Evolutionary conservation across 2,888 invertebrate genomes (phyloP), one percentile per base, ranked within the genome.

Genomic region (Thymelicus sylvestris): DNA sequence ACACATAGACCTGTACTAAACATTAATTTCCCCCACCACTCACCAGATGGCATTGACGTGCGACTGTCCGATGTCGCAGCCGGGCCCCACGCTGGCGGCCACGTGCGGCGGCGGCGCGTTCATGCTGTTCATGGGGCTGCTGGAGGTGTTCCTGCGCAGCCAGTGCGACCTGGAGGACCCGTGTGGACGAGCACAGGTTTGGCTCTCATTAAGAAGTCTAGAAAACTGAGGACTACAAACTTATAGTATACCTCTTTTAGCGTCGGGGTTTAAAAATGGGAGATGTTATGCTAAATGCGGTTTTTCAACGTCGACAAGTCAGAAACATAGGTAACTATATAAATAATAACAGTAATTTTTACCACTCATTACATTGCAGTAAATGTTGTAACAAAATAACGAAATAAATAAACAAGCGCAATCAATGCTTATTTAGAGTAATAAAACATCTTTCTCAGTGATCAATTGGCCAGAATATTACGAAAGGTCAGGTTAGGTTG

Each of bases 81-180:
- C 97, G 80, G 97, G 97, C n/a, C 97, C 97, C 6, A 97, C 97
- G 65, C 92, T 98, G 79, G 97, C 97, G 52, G 95, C 96, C 71
- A 97, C 97, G 66, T 98, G 97, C 86, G 97, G 97, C 10, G 97
- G 97, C 38, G 96, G 96, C 68, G 96, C 96, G 55, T 97, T 96
- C 86, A 97, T 97, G 97, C 95, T 97, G 60, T 98, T 97, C 91
- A 98, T 98, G 97, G 97, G 97, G 0, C 95, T 98, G 5, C 94
- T 97, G 60, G 97, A 97, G 84, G 97, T 97, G 7, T 97, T 98
- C 87, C 94, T 97, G 70, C 93, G 97, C 67, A 97, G 97, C 75
- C 97, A 98, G 84, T 98, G 97, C 83, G 97, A 98, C 86, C 92
- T 98, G 76, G 97, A 97, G 81, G 97, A 98, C 88, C 97, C 97